Conservation (phyloP, 2,888 invertebrate species). For the Rapana venosa region DNA sequence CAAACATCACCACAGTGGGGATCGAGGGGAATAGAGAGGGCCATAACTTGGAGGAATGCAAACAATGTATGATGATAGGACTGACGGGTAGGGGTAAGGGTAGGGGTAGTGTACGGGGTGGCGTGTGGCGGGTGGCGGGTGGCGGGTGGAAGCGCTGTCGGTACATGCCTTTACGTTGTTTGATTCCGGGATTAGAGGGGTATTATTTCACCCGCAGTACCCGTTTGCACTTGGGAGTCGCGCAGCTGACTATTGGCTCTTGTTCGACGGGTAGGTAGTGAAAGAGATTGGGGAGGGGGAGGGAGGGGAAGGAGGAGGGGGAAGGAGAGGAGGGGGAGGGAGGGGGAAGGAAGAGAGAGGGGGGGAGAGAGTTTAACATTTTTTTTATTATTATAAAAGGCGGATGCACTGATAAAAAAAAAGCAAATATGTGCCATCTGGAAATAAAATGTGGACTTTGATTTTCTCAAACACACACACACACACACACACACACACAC, state of each 20-base stretch:
- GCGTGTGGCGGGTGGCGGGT: background rate
- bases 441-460: background rate
- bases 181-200: background rate
- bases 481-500: slow-evolving; percentile 6
- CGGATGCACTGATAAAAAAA: too few species aligned
- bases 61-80: too few species aligned
- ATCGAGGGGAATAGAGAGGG: too few species aligned
- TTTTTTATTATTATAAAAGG: too few species aligned
- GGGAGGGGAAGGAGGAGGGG: background rate
- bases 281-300: background rate
- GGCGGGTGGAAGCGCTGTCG: background rate
- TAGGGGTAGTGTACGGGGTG: background rate
- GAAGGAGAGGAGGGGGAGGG: background rate
- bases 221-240: background rate
- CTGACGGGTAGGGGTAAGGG: too few species aligned
- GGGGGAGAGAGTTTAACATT: background rate
- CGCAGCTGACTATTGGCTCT: background rate
- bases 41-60: too few species aligned
- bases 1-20: too few species aligned
- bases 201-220: background rate
- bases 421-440: too few species aligned
- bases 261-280: background rate
- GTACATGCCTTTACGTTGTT: background rate
- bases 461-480: background rate
- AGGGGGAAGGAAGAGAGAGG: background rate